Evolutionary conservation across 2,113 vertebrate species (phyloP), one percentile per base, ranked within the genome.

Genomic region (Hemibagrus wyckioides): DNA sequence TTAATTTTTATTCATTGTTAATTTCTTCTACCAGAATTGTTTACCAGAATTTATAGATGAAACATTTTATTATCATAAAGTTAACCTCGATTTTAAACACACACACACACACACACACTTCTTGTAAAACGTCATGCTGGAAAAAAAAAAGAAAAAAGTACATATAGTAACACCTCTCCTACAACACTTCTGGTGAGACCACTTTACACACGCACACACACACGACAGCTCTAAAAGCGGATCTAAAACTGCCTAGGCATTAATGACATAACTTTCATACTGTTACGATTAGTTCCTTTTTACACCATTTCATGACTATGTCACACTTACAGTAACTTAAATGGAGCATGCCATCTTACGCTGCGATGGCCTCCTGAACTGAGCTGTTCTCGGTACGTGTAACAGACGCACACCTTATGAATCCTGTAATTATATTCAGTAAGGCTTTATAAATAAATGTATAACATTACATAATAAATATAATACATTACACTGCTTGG

Each of bases 21-120:
- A 48, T 2, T 48, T 11, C n/a, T 73, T 73, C 36, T 41, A 41
- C 69, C n/a, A n/a, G n/a, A n/a, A n/a, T 13, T 73, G 65, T 41
- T 73, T 41, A 73, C 69, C 71, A 75, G 39, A 81, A 81, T 81
- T 61, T 56, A 81, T 17, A 59, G 33, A 11, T 61, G 33, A 82
- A 59, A 59, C 6, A 44, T 44, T 3, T 48, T 14, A 44, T 25
- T 5, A 9, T 44, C 36, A 21, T 39, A 39, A 39, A 71, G 23
- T 61, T 61, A 3, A 44, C n/a, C n/a, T n/a, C n/a, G n/a, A n/a
- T n/a, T n/a, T n/a, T n/a, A n/a, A n/a, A n/a, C 28, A 63, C 28
- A 63, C 30, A 69, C 65, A 11, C 10, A 41, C 36, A 41, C 41
- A 15, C 39, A n/a, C 41, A 76, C 73, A 76, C 25, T 77, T 77